Conservation (phyloP, 2,888 invertebrate species). For the Elegia similella region DNA sequence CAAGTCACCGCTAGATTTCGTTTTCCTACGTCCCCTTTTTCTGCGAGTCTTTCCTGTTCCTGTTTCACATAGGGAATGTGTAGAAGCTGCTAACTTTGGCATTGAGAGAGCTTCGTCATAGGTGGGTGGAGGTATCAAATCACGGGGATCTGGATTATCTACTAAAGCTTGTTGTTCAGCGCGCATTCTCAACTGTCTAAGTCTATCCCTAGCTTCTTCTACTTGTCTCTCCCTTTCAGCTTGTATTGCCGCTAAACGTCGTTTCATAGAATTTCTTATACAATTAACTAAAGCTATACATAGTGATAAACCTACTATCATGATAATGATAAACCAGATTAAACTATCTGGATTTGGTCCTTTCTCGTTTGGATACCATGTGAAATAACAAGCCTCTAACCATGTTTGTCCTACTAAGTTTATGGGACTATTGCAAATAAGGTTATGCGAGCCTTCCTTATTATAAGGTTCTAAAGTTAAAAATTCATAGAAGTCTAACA, state of each 20-base stretch:
- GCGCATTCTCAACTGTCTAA: constrained; percentile 76
- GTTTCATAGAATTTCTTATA: constrained; percentile 78
- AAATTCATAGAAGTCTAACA: constrained; percentile 83
- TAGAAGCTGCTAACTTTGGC: constrained; percentile 85
- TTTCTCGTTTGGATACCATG: constrained; percentile 79
- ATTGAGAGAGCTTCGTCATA: constrained; percentile 89
- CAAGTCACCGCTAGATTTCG: constrained; percentile 76
- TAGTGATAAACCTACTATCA: constrained; percentile 77
- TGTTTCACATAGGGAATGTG: constrained; percentile 77
- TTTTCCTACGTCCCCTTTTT: constrained; percentile 71
- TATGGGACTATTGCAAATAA: constrained; percentile 85
- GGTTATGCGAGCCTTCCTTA: constrained; percentile 69
- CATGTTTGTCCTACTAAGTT: constrained; percentile 84
- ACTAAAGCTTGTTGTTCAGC: constrained; percentile 78
- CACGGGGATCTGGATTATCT: constrained; percentile 86
- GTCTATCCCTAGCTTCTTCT: constrained; percentile 80
- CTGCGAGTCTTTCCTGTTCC: constrained; percentile 65
- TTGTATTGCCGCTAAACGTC: constrained; percentile 71
- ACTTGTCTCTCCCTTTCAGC: constrained; percentile 80
- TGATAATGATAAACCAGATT: constrained; percentile 82
- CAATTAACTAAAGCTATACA: constrained; percentile 78
- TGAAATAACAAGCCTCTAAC: constrained; percentile 84
- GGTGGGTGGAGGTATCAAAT: constrained; percentile 86
- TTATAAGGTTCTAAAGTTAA: constrained; percentile 81
- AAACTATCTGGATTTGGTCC: constrained; percentile 68